Evolutionary conservation across 2,113 vertebrate species (phyloP), one percentile per base, ranked within the genome.

Genomic region (Patagioenas fasciata): DNA sequence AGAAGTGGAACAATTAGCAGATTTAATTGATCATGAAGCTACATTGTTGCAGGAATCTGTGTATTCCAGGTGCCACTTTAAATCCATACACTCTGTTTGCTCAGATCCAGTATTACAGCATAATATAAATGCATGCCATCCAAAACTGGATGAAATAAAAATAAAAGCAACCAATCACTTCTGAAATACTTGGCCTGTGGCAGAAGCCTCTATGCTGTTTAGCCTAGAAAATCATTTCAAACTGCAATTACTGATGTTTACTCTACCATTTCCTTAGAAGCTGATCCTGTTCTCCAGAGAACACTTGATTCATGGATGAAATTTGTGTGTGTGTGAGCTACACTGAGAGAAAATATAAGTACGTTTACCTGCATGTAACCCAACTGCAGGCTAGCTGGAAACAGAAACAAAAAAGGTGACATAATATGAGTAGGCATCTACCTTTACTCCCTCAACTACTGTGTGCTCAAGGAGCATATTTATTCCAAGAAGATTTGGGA

Each of bases 211-310:
- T 28, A 26, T 1, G 7, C 60, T 71, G 67, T 74, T 95, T 73
- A 93, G 73, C 34, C 56, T 20, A 51, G 50, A 85, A 91, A 91
- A 80, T 66, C 0, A 80, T 42, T 80, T 78, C 51, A 32, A 86
- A n/a, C 32, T 80, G 77, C 90, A 94, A 91, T 94, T 92, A 79
- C 61, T 71, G 69, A 48, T 7, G 1, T 90, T 93, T 83, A 60
- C 71, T 77, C 58, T 7, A 38, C 2, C 17, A 3, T 48, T 78
- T 92, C 77, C 82, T 75, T 64, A 3, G 0, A 40, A 96, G 65
- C 32, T 1, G 5, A 53, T 20, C 56, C 79, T 40, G 0, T 42
- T 86, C 88, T 80, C 80, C 54, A 25, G 80, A 57, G 69, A 80
- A 13, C 53, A 4, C 38, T 81, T 81, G 80, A 84, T 81, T 89